phyloP scores from a whole-genome alignment of 2,797 vertebrate genomes.

The Macropus fuliginosus region DNA sequence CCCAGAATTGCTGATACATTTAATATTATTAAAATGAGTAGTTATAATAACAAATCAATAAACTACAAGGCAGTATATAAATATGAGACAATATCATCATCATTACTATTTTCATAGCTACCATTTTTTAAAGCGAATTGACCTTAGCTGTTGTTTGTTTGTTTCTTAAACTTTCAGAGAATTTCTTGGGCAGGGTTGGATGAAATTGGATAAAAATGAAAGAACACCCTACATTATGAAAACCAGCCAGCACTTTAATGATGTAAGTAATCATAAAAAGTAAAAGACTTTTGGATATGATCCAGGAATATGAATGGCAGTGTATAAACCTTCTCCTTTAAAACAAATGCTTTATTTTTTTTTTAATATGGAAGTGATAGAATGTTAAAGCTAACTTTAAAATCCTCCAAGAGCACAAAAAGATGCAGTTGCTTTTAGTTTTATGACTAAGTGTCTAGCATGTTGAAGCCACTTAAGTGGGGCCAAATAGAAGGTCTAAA shows the following conservation, averaged over 20 bases:
- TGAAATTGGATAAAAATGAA: conserved; percentile 96
- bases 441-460: background rate
- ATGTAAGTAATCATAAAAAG: conserved; percentile 85
- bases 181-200: conserved; percentile 98
- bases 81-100: background rate
- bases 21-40: background rate
- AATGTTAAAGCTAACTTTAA: conserved; percentile 28
- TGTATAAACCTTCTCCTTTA: background rate
- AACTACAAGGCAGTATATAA: background rate
- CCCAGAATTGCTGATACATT: background rate
- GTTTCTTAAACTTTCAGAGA: conserved; percentile 86
- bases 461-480: conserved; percentile 3
- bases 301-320: background rate
- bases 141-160: conserved; percentile 41
- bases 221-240: conserved; percentile 96
- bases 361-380: background rate
- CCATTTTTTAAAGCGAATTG: background rate
- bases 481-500: background rate
- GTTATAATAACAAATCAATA: background rate
- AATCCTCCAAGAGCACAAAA: conserved; percentile 21
- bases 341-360: conserved; percentile 6
- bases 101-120: background rate
- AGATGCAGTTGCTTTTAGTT: background rate
- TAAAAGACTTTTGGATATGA: fast-evolving
- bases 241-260: conserved; percentile 97